A percentile compares a stretch with the other conserved stretches of the same genome.
These are phyloP conservation scores for Strigamia transsilvanica DNA, from an alignment of 2,888 invertebrate genomes.

Conservation along the genomic window DNA sequence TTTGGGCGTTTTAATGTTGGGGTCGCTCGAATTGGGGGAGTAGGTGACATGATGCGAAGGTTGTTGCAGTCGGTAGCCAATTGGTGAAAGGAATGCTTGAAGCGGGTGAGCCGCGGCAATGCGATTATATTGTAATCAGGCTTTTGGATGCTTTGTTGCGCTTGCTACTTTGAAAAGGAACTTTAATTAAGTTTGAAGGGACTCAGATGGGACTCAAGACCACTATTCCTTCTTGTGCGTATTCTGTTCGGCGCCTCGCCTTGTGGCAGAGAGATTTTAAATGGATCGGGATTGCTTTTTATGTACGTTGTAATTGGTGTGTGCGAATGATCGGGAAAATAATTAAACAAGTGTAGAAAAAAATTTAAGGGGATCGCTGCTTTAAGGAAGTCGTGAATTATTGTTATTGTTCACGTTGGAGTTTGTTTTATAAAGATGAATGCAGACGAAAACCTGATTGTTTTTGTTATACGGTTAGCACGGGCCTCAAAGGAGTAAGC, in stretches of 20 bases:
- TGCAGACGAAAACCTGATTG: slow-evolving; percentile 18
- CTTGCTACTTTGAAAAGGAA: slow-evolving; percentile 37
- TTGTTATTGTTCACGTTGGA: not conserved
- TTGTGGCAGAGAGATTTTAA: not conserved
- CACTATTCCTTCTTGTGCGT: not conserved
- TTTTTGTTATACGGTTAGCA: slow-evolving; percentile 11
- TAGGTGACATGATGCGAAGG: not conserved
- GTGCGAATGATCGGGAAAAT: too few species aligned
- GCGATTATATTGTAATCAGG: slow-evolving; percentile 42
- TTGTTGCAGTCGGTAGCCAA: slow-evolving; percentile 22
- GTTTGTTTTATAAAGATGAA: not conserved
- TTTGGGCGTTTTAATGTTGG: not conserved
- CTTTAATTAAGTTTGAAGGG: slow-evolving; percentile 43
- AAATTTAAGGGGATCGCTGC: not conserved
- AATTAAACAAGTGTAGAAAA: not conserved
- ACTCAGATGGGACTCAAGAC: slow-evolving; percentile 15
- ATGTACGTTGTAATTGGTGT: not conserved
- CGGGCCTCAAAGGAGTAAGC: slow-evolving; percentile 26
- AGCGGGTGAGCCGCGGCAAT: slow-evolving; percentile 28
- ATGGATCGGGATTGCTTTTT: not conserved
- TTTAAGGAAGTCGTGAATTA: not conserved
- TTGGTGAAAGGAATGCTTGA: slow-evolving; percentile 28
- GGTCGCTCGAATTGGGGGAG: not conserved
- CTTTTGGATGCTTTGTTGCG: slow-evolving; percentile 42
- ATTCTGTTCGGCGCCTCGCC: not conserved